Base-by-base conservation (phyloP, 2,888 invertebrate species). In the Polyommatus icarus region DNA sequence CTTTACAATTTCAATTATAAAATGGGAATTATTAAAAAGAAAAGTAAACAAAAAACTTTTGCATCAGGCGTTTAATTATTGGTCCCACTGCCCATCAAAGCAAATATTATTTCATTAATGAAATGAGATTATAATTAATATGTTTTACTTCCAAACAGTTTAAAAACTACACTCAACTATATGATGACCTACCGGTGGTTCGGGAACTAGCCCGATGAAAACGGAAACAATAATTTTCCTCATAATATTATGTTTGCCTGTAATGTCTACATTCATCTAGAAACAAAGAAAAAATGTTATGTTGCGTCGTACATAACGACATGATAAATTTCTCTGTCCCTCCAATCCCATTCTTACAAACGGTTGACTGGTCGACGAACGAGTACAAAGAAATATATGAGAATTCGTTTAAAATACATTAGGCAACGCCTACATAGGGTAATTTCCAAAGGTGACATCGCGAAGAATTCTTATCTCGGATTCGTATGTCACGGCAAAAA, bases 361-460 rank as follows among this genome's bases (percentile, higher is more conserved):
- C 29, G 29, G 67, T 15, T 61, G 61, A 24, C 61, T 61, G 61
- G 10, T 12, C 24, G 54, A 54, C 18, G 18, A 54, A 61, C 6
- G 12, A 61, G 61, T 61, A 20, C 12, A 24, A 24, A 61, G 24
- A 67, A 15, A 67, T 67, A 67, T 67, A 67, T 18, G 67, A 67
- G 67, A 67, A 67, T 67, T 2, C 67, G 29, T 67, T 67, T 67
- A 67, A 67, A 67, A 67, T 67, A 67, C 67, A 67, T 67, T 32
- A 67, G 29, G 29, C 15, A 7, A 7, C 67, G 29, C 67, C 15
- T 32, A 67, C 15, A 67, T 67, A 29, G 18, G 29, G 29, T 67
- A 67, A 67, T 67, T 67, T 67, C 29, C 67, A 67, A 67, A 67
- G 67, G 67, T 67, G 29, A 67, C 29, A 67, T 67, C 24, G 67